Conservation (phyloP, 2,888 invertebrate genomes). For the Drosophila rubida region DNA sequence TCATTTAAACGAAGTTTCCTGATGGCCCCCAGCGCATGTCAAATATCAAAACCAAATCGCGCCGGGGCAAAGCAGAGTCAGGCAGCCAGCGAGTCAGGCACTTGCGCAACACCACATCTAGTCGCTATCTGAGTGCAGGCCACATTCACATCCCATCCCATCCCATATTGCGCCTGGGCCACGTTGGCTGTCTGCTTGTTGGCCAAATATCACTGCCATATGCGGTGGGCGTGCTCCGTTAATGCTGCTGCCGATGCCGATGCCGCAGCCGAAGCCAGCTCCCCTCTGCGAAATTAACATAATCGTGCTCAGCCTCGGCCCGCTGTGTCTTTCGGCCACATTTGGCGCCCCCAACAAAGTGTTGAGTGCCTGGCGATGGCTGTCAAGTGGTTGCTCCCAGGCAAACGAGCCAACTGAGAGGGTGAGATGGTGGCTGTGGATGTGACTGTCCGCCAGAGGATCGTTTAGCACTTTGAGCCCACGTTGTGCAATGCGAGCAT, state of each 20-base stretch:
- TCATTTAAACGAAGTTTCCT: constrained; percentile 81
- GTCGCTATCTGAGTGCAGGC: constrained; percentile 20
- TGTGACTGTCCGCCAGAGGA: constrained; percentile 23
- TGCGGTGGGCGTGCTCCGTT: constrained; percentile 78
- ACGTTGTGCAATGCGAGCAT: constrained; percentile 66
- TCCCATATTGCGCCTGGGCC: constrained; percentile 24
- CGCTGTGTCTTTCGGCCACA: constrained; percentile 34
- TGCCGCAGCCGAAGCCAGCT: constrained; percentile 1
- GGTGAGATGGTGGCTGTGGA: constrained; percentile 10
- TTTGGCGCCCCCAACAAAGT: constrained; percentile 65
- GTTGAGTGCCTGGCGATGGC: constrained; percentile 69
- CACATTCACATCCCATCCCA: constrained; percentile 45
- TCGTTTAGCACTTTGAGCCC: constrained; percentile 54
- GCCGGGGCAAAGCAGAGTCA: constrained; percentile 30
- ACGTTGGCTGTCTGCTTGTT: constrained; percentile 27
- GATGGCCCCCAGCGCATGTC: constrained; percentile 79
- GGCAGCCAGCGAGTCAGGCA: constrained; percentile 25
- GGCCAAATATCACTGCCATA: constrained; percentile 74
- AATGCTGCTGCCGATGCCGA: constrained; percentile 52
- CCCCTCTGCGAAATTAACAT: constrained; percentile 67
- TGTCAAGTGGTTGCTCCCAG: constrained; percentile 73
- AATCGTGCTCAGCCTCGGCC: constrained; percentile 66
- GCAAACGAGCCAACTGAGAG: constrained; percentile 36
- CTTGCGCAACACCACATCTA: constrained; percentile 71
- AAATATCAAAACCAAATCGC: constrained; percentile 78